Percentiles rank a stretch among this genome's conserved stretches.
phyloP scores from a whole-genome alignment of 2,113 vertebrate genomes.

The Azemiops feae region DNA sequence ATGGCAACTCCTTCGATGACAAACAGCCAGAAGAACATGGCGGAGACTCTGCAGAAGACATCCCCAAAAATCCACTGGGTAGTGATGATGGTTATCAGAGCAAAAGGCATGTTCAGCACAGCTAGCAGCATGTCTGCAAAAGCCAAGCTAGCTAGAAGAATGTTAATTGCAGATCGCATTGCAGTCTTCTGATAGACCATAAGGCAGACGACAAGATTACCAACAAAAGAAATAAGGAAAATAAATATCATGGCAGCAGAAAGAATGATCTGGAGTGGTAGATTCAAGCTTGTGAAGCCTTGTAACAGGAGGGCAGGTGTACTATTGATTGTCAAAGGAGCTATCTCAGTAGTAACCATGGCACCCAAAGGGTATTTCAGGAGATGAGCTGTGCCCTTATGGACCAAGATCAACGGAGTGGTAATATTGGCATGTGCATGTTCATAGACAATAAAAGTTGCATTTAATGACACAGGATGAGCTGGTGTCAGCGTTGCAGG shows the following conservation, averaged over 20 bases:
- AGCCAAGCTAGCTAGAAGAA: slow-evolving; percentile 93
- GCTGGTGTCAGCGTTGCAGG: slow-evolving; percentile 71
- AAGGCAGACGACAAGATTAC: slow-evolving; percentile 95
- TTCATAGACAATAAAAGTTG: slow-evolving; percentile 75
- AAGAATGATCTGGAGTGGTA: slow-evolving; percentile 91
- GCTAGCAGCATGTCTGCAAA: slow-evolving; percentile 96
- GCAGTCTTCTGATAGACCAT: slow-evolving; percentile 98
- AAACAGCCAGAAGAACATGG: slow-evolving; percentile 97
- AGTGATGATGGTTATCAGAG: slow-evolving; percentile 86
- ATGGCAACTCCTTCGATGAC: slow-evolving; percentile 91
- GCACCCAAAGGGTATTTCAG: slow-evolving; percentile 65
- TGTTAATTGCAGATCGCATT: slow-evolving; percentile 98
- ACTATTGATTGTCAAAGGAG: slow-evolving; percentile 59
- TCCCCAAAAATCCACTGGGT: slow-evolving; percentile 92
- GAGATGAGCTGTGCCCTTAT: slow-evolving; percentile 58
- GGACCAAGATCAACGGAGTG: slow-evolving; percentile 64
- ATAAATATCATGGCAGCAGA: slow-evolving; percentile 85
- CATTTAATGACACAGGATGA: slow-evolving; percentile 72
- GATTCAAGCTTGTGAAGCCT: slow-evolving; percentile 72
- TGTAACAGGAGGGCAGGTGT: slow-evolving; percentile 62
- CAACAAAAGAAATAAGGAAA: slow-evolving; percentile 85
- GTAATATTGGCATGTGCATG: slow-evolving; percentile 77
- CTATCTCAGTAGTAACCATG: slow-evolving; percentile 66
- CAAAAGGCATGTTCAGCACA: slow-evolving; percentile 94
- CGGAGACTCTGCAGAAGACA: slow-evolving; percentile 87